phyloP scores from a whole-genome alignment of 2,113 vertebrate genomes.

The Centropristis striata region DNA sequence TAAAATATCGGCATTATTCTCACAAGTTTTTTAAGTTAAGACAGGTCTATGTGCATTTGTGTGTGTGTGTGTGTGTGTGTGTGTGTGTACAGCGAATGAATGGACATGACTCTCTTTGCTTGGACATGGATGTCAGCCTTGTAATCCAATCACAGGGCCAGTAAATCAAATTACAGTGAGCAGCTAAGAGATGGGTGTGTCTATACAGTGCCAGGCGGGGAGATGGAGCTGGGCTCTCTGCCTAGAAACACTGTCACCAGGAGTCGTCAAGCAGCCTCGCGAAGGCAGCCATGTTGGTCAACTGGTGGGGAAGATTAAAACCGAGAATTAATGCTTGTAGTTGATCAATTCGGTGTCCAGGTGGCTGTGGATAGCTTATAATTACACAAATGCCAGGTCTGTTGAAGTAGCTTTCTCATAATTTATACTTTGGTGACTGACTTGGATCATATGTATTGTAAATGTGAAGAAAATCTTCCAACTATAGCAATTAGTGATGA shows the following conservation, averaged over 20 bases:
- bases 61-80: not conserved
- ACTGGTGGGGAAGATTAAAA: slow-evolving; percentile 22
- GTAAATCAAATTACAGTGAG: slow-evolving; percentile 75
- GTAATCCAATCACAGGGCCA: slow-evolving; percentile 76
- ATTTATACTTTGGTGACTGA: not conserved
- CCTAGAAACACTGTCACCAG: slow-evolving; percentile 43
- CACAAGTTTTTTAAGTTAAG: not conserved
- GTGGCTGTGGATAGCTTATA: not conserved
- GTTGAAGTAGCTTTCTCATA: not conserved
- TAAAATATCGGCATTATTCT: not conserved
- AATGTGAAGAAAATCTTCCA: not conserved
- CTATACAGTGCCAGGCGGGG: slow-evolving; percentile 28
- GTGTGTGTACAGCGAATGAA: slow-evolving; percentile 27
- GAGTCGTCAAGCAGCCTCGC: slow-evolving; percentile 10
- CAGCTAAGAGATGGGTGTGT: slow-evolving; percentile 69
- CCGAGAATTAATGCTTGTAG: not conserved
- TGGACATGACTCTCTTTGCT: slow-evolving; percentile 67
- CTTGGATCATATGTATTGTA: not conserved
- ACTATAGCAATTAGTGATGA: not conserved
- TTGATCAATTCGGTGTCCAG: slow-evolving; percentile 2
- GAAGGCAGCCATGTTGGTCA: slow-evolving; percentile 33
- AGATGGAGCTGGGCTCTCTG: slow-evolving; percentile 52
- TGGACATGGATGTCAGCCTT: slow-evolving; percentile 74
- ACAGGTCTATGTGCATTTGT: not conserved
- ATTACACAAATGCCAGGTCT: not conserved